Percentiles rank a stretch among this genome's conserved stretches.
Evolutionary conservation across 2,797 vertebrate species (phyloP).

Genomic region (Eutrigla gurnardus): DNA sequence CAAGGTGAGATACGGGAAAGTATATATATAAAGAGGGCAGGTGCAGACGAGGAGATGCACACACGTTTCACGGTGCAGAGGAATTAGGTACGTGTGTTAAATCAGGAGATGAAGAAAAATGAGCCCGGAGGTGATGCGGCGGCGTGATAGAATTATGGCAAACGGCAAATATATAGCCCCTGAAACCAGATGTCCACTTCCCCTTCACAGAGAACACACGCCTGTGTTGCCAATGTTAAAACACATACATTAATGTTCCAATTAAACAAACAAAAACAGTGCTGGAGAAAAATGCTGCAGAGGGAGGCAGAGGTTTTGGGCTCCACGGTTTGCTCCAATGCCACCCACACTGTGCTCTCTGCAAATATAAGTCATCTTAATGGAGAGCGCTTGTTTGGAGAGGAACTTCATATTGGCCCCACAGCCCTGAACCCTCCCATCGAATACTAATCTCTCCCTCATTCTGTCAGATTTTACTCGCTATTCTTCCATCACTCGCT

Average conservation of each 20-base stretch:
- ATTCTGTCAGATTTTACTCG: slow-evolving; percentile 63
- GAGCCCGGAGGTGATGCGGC: slow-evolving; percentile 10
- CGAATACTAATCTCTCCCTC: slow-evolving; percentile 70
- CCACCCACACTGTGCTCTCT: slow-evolving; percentile 75
- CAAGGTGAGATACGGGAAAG: slow-evolving; percentile 46
- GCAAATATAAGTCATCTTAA: slow-evolving; percentile 80
- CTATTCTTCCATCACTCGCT: slow-evolving; percentile 68
- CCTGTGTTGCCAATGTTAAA: slow-evolving; percentile 41
- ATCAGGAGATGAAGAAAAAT: slow-evolving; percentile 17
- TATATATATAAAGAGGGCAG: slow-evolving; percentile 50
- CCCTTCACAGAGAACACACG: slow-evolving; percentile 24
- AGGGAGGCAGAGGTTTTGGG: slow-evolving; percentile 47
- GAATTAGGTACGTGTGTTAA: slow-evolving; percentile 17
- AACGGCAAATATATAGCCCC: slow-evolving; percentile 22
- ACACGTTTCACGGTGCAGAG: slow-evolving; percentile 34
- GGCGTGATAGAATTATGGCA: slow-evolving; percentile 25
- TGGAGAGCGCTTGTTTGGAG: slow-evolving; percentile 73
- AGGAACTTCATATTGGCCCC: slow-evolving; percentile 77
- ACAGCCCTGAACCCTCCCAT: slow-evolving; percentile 68
- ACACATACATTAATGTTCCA: slow-evolving; percentile 54
- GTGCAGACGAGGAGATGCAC: slow-evolving; percentile 48
- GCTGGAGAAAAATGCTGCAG: slow-evolving; percentile 54
- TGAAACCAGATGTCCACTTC: slow-evolving; percentile 48
- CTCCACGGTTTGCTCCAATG: slow-evolving; percentile 56
- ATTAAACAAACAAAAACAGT: slow-evolving; percentile 67